These are phyloP conservation scores for Patella vulgata DNA, from an alignment of 1,140 invertebrate species.

Conservation along the genomic window DNA sequence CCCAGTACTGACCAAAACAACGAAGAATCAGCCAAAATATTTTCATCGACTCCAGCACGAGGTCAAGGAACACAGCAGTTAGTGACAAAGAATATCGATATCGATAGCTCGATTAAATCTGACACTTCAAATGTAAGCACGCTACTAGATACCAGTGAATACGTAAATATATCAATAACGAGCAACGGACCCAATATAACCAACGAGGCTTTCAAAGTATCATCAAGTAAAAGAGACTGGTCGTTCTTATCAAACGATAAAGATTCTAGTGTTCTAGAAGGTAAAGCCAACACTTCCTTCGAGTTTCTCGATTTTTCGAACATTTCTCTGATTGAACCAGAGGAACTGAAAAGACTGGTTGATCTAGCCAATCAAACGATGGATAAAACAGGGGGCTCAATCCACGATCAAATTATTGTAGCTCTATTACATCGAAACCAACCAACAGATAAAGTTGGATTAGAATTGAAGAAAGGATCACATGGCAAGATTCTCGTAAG, in stretches of 20 bases:
- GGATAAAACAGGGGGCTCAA: conserved; percentile 23
- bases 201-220: background rate
- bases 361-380: conserved; percentile 30
- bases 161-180: too few species aligned
- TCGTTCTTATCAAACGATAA: background rate
- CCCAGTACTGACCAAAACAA: background rate
- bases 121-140: too few species aligned
- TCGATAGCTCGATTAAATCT: too few species aligned
- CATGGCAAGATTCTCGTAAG: background rate
- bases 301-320: background rate
- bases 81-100: too few species aligned
- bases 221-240: conserved; percentile 3
- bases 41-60: too few species aligned
- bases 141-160: too few species aligned
- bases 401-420: conserved; percentile 27
- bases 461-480: conserved; percentile 16
- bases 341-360: conserved; percentile 11
- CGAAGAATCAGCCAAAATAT: too few species aligned
- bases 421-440: conserved; percentile 19
- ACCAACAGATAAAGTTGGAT: conserved; percentile 14
- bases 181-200: background rate
- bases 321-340: background rate
- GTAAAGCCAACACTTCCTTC: background rate
- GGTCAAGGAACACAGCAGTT: too few species aligned
- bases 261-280: background rate